phyloP scores from a whole-genome alignment of 2,888 invertebrate genomes.

The Caenorhabditis sulstoni region DNA sequence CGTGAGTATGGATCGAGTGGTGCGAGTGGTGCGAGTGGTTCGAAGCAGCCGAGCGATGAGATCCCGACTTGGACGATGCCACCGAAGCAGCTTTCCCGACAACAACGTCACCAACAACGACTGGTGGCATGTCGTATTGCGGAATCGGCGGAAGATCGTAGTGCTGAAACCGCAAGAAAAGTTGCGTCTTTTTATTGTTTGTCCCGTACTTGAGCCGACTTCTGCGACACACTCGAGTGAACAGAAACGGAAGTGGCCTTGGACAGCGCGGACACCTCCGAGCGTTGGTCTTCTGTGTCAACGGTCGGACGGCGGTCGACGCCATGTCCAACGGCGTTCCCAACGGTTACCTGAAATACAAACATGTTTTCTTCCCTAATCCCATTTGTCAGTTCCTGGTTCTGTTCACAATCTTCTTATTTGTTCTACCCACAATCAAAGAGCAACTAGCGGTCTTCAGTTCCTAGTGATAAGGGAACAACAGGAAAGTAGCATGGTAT shows the following conservation, averaged over 20 bases:
- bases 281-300: constrained; percentile 40
- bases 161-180: constrained; percentile 12
- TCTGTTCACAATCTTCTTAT: not conserved
- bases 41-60: constrained; percentile 33
- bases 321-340: constrained; percentile 38
- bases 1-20: constrained; percentile 49
- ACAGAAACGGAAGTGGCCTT: constrained; percentile 67
- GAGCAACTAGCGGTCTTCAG: constrained; percentile 50
- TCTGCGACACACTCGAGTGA: constrained; percentile 67
- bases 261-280: constrained; percentile 52
- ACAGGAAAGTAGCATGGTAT: not conserved
- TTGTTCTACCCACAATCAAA: constrained; percentile 16
- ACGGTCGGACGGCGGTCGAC: constrained; percentile 30
- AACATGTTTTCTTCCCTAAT: constrained; percentile 5
- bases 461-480: constrained; percentile 46
- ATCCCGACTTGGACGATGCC: constrained; percentile 43
- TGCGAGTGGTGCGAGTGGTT: constrained; percentile 36
- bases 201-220: constrained; percentile 47
- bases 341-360: constrained; percentile 34
- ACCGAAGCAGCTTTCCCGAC: constrained; percentile 25
- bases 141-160: constrained; percentile 54
- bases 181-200: not conserved
- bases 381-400: not conserved
- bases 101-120: constrained; percentile 37
- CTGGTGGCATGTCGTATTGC: constrained; percentile 52